These are phyloP conservation scores for Calyptommatus sinebrachiatus DNA, from an alignment of 2,113 vertebrate species.

Conservation along the genomic window DNA sequence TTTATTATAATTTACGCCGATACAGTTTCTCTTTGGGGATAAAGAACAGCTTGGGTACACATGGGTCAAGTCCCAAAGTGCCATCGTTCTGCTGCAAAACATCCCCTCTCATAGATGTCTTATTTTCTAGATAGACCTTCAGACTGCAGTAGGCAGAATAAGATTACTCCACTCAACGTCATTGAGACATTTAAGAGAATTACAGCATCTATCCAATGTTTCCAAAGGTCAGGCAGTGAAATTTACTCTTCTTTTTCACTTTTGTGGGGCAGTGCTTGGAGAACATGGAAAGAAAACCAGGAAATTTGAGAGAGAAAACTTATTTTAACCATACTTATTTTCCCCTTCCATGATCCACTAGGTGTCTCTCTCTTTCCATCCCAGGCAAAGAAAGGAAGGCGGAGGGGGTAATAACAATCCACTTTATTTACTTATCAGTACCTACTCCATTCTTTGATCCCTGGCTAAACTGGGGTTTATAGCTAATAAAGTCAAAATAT, in stretches of 20 bases:
- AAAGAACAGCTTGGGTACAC: neutral
- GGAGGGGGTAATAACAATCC: neutral
- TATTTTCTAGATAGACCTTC: neutral
- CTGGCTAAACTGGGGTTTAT: conserved; percentile 22
- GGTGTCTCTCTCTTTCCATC: conserved; percentile 59
- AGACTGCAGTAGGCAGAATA: neutral
- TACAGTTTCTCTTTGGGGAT: neutral
- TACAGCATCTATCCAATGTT: neutral
- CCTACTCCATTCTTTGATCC: conserved; percentile 24
- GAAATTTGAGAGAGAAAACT: neutral
- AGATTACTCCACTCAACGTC: neutral
- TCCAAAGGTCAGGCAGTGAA: too few species aligned
- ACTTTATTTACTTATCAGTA: neutral
- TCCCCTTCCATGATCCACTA: conserved; percentile 27
- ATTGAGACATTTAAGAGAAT: neutral
- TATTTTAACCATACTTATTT: neutral
- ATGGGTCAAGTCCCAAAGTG: neutral
- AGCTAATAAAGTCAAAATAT: conserved; percentile 31
- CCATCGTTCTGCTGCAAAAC: neutral
- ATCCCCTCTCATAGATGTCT: neutral
- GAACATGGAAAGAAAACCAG: neutral
- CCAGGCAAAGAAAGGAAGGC: neutral
- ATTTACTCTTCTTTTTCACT: too few species aligned
- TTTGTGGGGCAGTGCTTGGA: neutral
- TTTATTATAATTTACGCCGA: neutral